Percentiles rank a stretch among this genome's conserved stretches.
phyloP scores from a whole-genome alignment of 2,888 invertebrate genomes.

The Listrodromus nycthemerus region DNA sequence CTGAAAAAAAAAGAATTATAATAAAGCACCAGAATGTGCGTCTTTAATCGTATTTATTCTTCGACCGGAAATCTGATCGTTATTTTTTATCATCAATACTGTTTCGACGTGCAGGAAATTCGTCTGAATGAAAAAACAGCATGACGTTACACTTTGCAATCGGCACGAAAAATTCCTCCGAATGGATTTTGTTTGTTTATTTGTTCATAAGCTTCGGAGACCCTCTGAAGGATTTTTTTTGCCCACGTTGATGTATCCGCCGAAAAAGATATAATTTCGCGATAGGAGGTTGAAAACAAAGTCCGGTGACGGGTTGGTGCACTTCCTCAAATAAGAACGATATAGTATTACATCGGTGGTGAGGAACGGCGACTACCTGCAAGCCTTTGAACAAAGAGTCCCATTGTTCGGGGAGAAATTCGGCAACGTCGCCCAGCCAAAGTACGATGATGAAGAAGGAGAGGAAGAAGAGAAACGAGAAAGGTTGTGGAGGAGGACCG shows the following conservation, averaged over 20 bases:
- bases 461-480: background rate
- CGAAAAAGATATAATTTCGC: conserved; percentile 11
- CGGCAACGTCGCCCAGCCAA: conserved; percentile 77
- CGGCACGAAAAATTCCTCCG: too few species aligned
- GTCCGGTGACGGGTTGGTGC: conserved; percentile 21
- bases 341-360: conserved; percentile 34
- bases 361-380: conserved; percentile 49
- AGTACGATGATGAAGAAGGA: conserved; percentile 24
- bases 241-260: background rate
- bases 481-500: conserved; percentile 41
- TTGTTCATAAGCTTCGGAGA: too few species aligned
- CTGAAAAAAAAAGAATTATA: background rate
- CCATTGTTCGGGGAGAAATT: conserved; percentile 77
- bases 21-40: background rate
- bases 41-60: background rate
- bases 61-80: background rate
- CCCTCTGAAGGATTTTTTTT: background rate
- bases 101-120: too few species aligned
- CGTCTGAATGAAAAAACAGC: too few species aligned
- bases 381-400: conserved; percentile 67
- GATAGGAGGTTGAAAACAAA: conserved; percentile 36
- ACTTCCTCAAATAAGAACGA: conserved; percentile 45
- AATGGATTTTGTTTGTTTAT: too few species aligned
- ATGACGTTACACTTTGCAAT: too few species aligned
- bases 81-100: too few species aligned